Evolutionary conservation across 2,113 vertebrate genomes (phyloP), one percentile per base, ranked within the genome.

Genomic region (Pterocles burchelli): DNA sequence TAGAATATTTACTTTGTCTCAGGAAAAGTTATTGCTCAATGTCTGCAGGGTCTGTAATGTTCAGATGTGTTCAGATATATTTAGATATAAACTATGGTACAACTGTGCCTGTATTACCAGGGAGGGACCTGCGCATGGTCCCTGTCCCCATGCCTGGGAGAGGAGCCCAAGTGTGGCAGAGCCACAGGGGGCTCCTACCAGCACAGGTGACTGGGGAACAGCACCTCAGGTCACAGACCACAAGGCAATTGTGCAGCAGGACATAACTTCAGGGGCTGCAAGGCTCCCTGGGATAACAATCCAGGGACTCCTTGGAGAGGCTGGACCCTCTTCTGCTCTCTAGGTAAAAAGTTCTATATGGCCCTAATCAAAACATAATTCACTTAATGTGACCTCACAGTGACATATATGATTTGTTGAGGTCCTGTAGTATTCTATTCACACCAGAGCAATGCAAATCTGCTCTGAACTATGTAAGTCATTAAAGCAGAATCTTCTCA

Each of bases 111-210:
- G 1, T 59, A 52, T 7, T 34, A 46, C 31, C 43, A 48, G 24
- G 59, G 61, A 34, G 13, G n/a, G 8, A 54, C 20, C 31, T 43
- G 46, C 5, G 48, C 4, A 6, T 73, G 17, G n/a, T 17, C 17
- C 11, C 9, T 52, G 22, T 38, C 9, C 33, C 24, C 6, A 1
- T 8, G 9, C 6, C 22, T 63, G 12, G 16, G 13, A 72, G 22
- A 72, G 43, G 21, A 77, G 9, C 29, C 25, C 0, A 1, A 76
- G 20, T 11, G 8, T 0, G 2, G 46, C 15, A 4, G 16, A 75
- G 11, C 17, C 17, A 8, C 57, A 26, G 15, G 10, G 15, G 36
- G 16, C 31, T 29, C 28, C 43, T 43, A 24, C 19, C 6, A n/a
- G n/a, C 52, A 25, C 25, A 48, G 34, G n/a, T 41, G 17, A 59